Base-by-base conservation (phyloP, 2,888 invertebrate species). In the Drosophila fulvimacula region DNA sequence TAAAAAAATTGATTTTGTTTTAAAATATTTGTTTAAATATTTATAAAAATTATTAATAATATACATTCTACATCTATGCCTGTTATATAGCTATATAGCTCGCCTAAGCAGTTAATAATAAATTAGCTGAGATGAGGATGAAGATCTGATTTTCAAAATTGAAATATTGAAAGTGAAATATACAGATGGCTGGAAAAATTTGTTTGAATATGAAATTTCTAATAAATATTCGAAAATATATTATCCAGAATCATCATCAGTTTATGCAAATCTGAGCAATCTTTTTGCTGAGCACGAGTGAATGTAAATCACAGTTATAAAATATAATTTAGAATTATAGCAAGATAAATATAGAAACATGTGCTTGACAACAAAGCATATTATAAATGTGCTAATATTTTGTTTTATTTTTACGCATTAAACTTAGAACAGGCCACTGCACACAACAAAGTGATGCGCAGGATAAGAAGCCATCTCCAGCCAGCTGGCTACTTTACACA, bases 361-460 rank as follows among this genome's bases (percentile, higher is more conserved):
- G 30, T 7, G 6, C 3, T 19, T 13, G 17, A 19, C 3, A 13
- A 48, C 30, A 30, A 17, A 19, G 36, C 51, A 13, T 27, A 17
- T 38, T 52, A 38, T 36, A 38, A 38, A 34, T 21, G 52, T 38
- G 38, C 4, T 7, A 11, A 38, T 42, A 46, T n/a, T 19, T 41
- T 53, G 21, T 52, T 21, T 32, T 42, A n/a, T 17, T 17, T 36
- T 21, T 34, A 32, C n/a, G 34, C 36, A 52, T 52, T 62, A 76
- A 73, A 55, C 53, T 42, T 19, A n/a, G 46, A 55, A 36, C 64
- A 55, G 71, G 52, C 55, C 74, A 81, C 61, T 69, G 69, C 73
- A 64, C 60, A 71, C 30, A 60, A 55, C 73, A 71, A 65, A 57
- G 58, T 62, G 76, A 82, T 88, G 73, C 73, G 57, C 70, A 60